Evolutionary conservation across 2,888 invertebrate species (phyloP), one percentile per base, ranked within the genome.

Genomic region (Cactoblastis cactorum): DNA sequence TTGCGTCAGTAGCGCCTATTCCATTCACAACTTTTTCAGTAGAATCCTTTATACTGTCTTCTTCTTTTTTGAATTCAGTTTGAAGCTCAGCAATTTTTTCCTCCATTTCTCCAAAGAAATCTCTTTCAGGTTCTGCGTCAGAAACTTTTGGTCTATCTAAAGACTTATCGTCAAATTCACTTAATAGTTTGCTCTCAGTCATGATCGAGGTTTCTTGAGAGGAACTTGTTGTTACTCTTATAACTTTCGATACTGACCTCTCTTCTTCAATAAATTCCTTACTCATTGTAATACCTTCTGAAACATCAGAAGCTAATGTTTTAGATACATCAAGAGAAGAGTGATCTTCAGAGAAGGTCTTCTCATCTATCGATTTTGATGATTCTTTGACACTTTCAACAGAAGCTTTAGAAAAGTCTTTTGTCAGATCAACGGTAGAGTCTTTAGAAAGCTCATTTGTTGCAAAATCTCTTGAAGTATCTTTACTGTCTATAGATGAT

Each of bases 401-500:
- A 0, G 89, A 89, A n/a, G 78, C 81, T 59, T 88, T 89, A 1
- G 89, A 86, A 60, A 74, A 84, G 51, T 89, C 88, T 69, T 87
- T 88, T 0, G 80, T 78, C 50, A 89, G 70, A 52, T 89, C 89
- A 28, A 83, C 80, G 1, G 89, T 89, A n/a, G 89, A 89, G 59
- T 89, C 89, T 71, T 89, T 89, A 2, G 89, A 89, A 35, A 89
- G 53, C 60, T 89, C 89, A 62, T 89, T 89, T 11, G 89, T 88
- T 11, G 89, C 87, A 70, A 89, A 88, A 66, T 89, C 89, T 68
- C 86, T 74, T 1, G 89, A 89, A 0, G 89, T 89, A 54, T 89
- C 89, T 71, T 89, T 89, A 59, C 89, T 89, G 54, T 89, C 89
- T 38, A 89, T 87, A 22, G 89, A 89, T 14, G 89, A 89, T 61